Evolutionary conservation across 2,888 invertebrate genomes (phyloP).

Genomic region (Erynnis tages): DNA sequence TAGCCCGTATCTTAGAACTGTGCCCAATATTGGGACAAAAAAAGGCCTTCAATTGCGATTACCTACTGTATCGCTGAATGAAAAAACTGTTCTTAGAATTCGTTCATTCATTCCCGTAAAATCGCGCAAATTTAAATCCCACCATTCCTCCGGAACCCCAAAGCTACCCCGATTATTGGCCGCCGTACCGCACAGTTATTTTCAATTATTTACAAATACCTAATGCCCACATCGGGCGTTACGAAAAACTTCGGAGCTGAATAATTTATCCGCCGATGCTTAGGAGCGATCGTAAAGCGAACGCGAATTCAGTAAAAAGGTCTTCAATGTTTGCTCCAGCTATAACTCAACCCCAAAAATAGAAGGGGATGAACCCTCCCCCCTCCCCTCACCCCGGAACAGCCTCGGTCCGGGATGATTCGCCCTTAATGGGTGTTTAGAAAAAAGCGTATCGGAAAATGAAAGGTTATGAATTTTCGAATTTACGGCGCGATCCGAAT

Average conservation of each 20-base stretch:
- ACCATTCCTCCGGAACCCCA: no score
- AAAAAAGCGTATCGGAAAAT: conserved; percentile 52
- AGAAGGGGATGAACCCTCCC: conserved; percentile 59
- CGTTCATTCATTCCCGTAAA: no score
- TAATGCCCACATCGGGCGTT: conserved; percentile 51
- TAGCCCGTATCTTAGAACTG: no score
- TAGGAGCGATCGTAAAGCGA: conserved; percentile 72
- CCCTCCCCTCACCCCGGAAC: conserved; percentile 38
- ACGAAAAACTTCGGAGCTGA: conserved; percentile 50
- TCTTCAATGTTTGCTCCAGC: conserved; percentile 76
- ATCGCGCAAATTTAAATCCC: no score
- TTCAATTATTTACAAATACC: conserved; percentile 32
- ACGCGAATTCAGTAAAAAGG: conserved; percentile 75
- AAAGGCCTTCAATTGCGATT: no score
- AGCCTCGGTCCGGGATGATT: conserved; percentile 63
- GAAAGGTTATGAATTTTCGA: conserved; percentile 28
- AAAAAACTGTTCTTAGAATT: no score
- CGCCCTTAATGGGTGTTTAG: conserved; percentile 60
- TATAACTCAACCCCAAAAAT: conserved; percentile 78
- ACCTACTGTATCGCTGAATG: no score
- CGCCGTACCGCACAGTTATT: conserved; percentile 21
- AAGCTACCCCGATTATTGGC: conserved; percentile 25
- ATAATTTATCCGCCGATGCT: conserved; percentile 73
- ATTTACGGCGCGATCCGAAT: conserved; percentile 39
- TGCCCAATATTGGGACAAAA: no score